Base-by-base conservation (phyloP, 2,888 invertebrate species). In the Caenorhabditis panamensis region DNA sequence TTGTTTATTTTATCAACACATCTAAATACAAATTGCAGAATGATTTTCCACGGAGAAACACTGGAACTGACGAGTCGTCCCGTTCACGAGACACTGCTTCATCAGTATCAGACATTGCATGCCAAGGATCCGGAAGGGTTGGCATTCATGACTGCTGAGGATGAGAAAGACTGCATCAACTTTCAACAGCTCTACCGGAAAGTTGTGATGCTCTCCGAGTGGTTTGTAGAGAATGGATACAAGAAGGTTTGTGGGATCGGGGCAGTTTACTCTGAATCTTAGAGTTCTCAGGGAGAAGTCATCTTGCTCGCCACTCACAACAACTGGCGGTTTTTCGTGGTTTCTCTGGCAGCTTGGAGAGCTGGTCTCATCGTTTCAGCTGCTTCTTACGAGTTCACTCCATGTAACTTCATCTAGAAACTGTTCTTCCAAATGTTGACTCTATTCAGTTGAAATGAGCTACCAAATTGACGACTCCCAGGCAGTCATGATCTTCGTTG, bases 221-320 rank as follows among this genome's bases (percentile, higher is more conserved):
- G 77, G 81, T 69, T 84, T 16, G 36, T 64, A 9, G 67, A 79
- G 37, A 82, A 83, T 37, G 82, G 80, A 16, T 83, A 77, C 44
- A 73, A 82, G 24, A 84, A 85, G 63, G 86, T 83, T 16, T 31
- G 58, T 41, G 5, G 2, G 9, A 9, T 5, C 4, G 24, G 16
- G n/a, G n/a, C 24, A 47, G n/a, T 1, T 28, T 20, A 36, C 8
- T 1, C 13, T 36, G 26, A 18, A 49, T 49, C 22, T 20, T n/a
- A 3, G 2, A 16, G 13, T 63, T 58, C 75, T 58, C 54, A 84
- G 84, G 84, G 86, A 9, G 84, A 87, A n/a, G 82, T 86, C 1
- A 36, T 80, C 1, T 56, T 82, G 0, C 36, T 84, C 13, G 80
- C 71, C 4, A 18, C 71, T 2, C 26, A 67, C 68, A 84, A 84